Evolutionary conservation across 2,113 vertebrate species (phyloP), one percentile per base, ranked within the genome.

Genomic region (Centropus bengalensis): DNA sequence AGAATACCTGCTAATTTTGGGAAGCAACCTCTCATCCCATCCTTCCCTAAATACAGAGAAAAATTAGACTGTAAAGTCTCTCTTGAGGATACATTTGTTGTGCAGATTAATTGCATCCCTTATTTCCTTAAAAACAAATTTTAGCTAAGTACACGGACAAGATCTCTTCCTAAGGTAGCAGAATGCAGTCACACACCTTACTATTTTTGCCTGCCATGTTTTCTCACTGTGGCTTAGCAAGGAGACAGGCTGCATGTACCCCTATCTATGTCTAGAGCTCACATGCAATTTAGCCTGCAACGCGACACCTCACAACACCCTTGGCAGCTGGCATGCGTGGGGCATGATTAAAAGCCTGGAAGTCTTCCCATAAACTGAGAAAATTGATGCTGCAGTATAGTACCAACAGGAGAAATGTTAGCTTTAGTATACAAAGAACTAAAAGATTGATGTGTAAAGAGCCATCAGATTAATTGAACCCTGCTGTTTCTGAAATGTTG

Each of bases 151-250:
- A 60, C 54, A 5, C 1, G 1, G 64, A 32, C 6, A 32, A 73
- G 33, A 9, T 2, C 12, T 67, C 16, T 59, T 45, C 21, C 54
- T 47, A 20, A 52, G 33, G 78, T 45, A 69, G 21, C 26, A 52
- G 9, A 74, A 81, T 33, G 55, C n/a, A 18, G 22, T 19, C 64
- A 26, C 28, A 30, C 3, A 0, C 12, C n/a, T 51, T 27, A 24
- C 3, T 20, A 20, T 13, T 69, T 2, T 13, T 38, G 40, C 8
- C 22, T 38, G 71, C 10, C 10, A 1, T 5, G 24, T 1, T 30
- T 15, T 14, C 28, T 44, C 32, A 3, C 28, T 3, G 15, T 16
- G 44, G 4, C 0, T 3, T 4, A 12, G 5, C 0, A 0, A 59
- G 54, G 19, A 32, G 14, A 9, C 18, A 49, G 27, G 27, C 33